Base-by-base conservation (phyloP, 2,888 invertebrate genomes). In the Drosophila kokeensis region DNA sequence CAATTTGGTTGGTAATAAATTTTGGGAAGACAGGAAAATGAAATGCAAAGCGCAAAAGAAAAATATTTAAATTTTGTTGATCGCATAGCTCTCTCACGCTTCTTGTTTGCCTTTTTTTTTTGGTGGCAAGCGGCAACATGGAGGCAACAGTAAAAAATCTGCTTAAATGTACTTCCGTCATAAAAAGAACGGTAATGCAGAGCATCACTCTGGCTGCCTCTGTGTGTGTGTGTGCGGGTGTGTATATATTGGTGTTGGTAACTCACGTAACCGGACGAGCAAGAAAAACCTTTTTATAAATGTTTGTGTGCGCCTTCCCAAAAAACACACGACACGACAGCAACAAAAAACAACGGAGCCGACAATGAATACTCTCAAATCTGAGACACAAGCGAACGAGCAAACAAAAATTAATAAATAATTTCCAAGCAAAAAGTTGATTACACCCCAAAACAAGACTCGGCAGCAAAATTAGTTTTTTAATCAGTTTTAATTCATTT, bases 101-200 rank as follows among this genome's bases (percentile, higher is more conserved):
- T 45, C 15, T 15, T 49, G 50, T 49, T 58, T 29, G 27, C 65
- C 38, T 66, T 54, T 48, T 64, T 53, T 40, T 65, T 53, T 53
- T 64, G 45, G 55, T 52, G 60, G 59, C 64, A 50, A 42, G 65
- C 62, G 61, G 55, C 73, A 77, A 70, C 57, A 70, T 45, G 38
- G 65, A 60, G 61, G 55, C 73, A 77, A 70, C 57, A 70, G 75
- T 54, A 74, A 75, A 82, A 87, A 86, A 86, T 82, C 82, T 77
- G 81, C 86, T 89, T 82, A 83, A 87, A 89, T 87, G 89, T 87
- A 87, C 83, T 89, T 87, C 87, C 89, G 89, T 87, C 85, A 87
- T 87, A 87, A 87, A 70, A 89, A 87, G 79, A 88, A 89, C 82
- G 73, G 82, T 88, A 86, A 88, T 88, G 87, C 86, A 82, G 62